These are phyloP conservation scores for Tyria jacobaeae DNA, from an alignment of 2,888 invertebrate species.

Conservation along the genomic window DNA sequence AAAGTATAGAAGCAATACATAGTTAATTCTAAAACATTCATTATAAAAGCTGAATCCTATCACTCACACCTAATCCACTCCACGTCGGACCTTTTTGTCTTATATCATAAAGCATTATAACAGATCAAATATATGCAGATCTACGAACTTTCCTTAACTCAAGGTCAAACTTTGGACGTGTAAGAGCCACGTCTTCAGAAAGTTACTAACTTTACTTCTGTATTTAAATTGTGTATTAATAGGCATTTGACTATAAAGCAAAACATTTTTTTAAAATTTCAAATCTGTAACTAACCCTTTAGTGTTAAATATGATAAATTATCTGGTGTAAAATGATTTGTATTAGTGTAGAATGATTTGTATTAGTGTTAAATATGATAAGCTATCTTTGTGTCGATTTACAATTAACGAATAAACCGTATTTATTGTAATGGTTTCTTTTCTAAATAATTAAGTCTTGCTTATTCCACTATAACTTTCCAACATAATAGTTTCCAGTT, in stretches of 20 bases:
- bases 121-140: not conserved
- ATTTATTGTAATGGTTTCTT: slow-evolving; percentile 12
- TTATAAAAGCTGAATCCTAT: not conserved
- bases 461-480: slow-evolving; percentile 29
- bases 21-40: no score
- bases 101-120: not conserved
- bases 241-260: not conserved
- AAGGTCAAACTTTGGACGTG: not conserved
- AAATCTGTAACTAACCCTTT: not conserved
- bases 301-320: not conserved
- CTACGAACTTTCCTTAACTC: not conserved
- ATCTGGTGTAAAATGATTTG: no score
- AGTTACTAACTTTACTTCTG: not conserved
- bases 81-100: not conserved
- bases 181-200: not conserved
- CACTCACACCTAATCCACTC: not conserved
- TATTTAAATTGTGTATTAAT: not conserved
- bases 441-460: slow-evolving; percentile 19
- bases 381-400: not conserved
- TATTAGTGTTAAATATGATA: no score
- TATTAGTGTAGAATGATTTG: no score
- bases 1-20: no score
- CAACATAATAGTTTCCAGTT: slow-evolving; percentile 35
- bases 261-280: no score
- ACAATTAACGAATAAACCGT: slow-evolving; percentile 5